A percentile compares a stretch with the other conserved stretches of the same genome.
phyloP scores from a whole-genome alignment of 2,888 invertebrate genomes.

The Cataglyphis albicans region DNA sequence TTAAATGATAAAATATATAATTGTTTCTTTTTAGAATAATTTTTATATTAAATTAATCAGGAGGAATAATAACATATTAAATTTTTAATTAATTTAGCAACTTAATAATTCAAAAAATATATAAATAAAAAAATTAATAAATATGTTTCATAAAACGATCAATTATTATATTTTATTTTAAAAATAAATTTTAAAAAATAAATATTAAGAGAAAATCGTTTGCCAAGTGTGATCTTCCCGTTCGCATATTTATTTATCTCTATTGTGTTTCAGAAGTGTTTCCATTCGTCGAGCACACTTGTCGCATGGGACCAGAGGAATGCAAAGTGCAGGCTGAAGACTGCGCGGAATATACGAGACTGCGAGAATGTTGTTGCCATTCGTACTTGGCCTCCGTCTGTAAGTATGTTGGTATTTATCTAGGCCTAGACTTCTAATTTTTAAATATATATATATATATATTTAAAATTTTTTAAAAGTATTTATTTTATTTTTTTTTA shows the following conservation, averaged over 20 bases:
- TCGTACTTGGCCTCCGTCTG: slow-evolving; percentile 88
- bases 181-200: background rate
- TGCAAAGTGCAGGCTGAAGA: slow-evolving; percentile 88
- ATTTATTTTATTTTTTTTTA: too few relatives aligned
- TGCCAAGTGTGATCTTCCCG: background rate
- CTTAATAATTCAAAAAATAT: background rate
- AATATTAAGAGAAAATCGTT: background rate
- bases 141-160: background rate
- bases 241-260: slow-evolving; percentile 11
- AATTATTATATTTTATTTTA: background rate
- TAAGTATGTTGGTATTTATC: slow-evolving; percentile 85
- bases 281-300: slow-evolving; percentile 90
- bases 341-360: slow-evolving; percentile 89
- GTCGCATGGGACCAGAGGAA: slow-evolving; percentile 89
- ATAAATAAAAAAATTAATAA: background rate
- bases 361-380: slow-evolving; percentile 90
- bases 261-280: slow-evolving; percentile 88
- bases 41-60: background rate
- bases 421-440: background rate
- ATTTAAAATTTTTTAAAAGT: too few relatives aligned
- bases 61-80: background rate
- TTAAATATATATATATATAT: background rate
- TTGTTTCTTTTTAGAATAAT: slow-evolving; percentile 29
- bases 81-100: background rate
- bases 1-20: background rate